Evolutionary conservation across 2,888 invertebrate species (phyloP).

Genomic region (Aspidapion aeneum): DNA sequence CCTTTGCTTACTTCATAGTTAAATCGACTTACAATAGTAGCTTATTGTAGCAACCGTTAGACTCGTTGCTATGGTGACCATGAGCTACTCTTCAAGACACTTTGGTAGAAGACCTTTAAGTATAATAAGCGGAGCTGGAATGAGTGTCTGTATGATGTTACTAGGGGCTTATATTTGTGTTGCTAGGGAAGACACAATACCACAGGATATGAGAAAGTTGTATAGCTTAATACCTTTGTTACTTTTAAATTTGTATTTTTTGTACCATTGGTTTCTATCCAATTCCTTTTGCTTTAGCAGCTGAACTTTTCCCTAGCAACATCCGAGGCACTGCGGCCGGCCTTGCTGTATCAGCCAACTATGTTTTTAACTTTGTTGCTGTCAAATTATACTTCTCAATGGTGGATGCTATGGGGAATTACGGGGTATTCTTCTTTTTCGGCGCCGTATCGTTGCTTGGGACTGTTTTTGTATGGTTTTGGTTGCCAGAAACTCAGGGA

Average conservation of each 20-base stretch:
- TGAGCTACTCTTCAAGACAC: conserved; percentile 49
- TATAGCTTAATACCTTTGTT: conserved; percentile 46
- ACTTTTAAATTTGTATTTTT: conserved; percentile 51
- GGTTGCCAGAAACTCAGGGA: conserved; percentile 54
- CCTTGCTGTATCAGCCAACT: conserved; percentile 49
- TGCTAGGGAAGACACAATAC: conserved; percentile 33
- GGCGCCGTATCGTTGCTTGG: conserved; percentile 48
- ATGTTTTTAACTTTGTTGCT: conserved; percentile 52
- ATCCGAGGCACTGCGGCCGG: conserved; percentile 53
- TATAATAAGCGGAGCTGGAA: conserved; percentile 55
- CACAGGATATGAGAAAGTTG: conserved; percentile 29
- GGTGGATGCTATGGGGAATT: conserved; percentile 43
- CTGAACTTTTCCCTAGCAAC: conserved; percentile 54
- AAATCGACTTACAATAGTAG: too few species aligned
- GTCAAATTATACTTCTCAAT: conserved; percentile 53
- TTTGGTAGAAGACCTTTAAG: conserved; percentile 58
- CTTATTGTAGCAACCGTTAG: conserved; percentile 52
- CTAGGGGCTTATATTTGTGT: conserved; percentile 49
- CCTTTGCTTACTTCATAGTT: too few species aligned
- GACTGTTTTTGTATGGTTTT: conserved; percentile 49
- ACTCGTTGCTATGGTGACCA: conserved; percentile 46
- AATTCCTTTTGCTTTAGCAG: conserved; percentile 56
- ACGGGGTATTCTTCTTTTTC: conserved; percentile 53
- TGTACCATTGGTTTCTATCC: conserved; percentile 55
- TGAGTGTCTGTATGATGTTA: conserved; percentile 52